Conservation (phyloP, 1,140 invertebrate species). For the Hycleus phaleratus region DNA sequence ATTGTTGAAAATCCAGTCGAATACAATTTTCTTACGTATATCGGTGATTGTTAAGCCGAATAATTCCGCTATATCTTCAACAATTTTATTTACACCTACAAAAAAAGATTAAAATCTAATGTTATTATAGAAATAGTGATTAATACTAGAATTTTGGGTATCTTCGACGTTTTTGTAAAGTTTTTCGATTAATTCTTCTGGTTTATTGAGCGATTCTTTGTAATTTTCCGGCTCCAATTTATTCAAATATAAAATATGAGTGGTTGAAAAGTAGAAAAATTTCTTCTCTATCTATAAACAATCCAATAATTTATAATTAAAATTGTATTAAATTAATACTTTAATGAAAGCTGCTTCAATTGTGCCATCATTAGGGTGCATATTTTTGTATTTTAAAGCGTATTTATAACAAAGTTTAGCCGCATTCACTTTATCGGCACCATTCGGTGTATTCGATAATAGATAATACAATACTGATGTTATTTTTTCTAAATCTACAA, state of each 20-base stretch:
- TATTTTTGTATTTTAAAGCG: constrained; percentile 22
- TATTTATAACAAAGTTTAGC: constrained; percentile 32
- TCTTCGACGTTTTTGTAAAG: constrained; percentile 29
- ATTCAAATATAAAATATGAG: constrained; percentile 30
- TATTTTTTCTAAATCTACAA: constrained; percentile 27
- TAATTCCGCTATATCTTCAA: constrained; percentile 27
- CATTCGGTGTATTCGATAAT: constrained; percentile 26
- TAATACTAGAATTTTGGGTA: too few relatives aligned
- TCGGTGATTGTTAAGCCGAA: constrained; percentile 21
- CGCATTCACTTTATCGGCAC: constrained; percentile 33
- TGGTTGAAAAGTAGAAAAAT: constrained; percentile 25
- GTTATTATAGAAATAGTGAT: constrained; percentile 5
- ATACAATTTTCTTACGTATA: constrained; percentile 17
- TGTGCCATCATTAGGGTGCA: neutral
- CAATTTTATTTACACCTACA: constrained; percentile 2
- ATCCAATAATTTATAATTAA: too few relatives aligned
- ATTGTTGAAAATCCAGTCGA: constrained; percentile 10
- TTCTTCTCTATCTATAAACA: constrained; percentile 16
- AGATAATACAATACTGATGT: constrained; percentile 33
- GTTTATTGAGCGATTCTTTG: constrained; percentile 20
- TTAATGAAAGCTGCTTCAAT: constrained; percentile 25
- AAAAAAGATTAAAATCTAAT: constrained; percentile 23
- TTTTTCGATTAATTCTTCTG: constrained; percentile 26
- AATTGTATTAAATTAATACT: neutral
- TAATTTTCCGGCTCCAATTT: constrained; percentile 27